Base-by-base conservation (phyloP, 1,140 invertebrate genomes). In the Pararge aegeria region DNA sequence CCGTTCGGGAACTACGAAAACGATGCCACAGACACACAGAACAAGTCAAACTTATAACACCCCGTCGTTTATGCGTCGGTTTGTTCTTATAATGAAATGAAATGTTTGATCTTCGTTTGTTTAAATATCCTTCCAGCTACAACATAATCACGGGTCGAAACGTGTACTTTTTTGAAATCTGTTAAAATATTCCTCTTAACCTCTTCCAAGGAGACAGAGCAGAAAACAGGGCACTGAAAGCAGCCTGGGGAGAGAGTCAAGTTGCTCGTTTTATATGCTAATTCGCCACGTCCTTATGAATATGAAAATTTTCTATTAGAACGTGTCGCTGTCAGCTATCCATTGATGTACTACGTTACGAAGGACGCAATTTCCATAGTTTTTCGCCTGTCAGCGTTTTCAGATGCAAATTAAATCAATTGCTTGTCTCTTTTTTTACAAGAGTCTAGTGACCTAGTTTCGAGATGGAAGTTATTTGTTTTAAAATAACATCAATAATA, bases 271-370 rank as follows among this genome's bases (percentile, higher is more conserved):
- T 87, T 89, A 82, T 84, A 89, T 89, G 86, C 80, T 86, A 87
- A 89, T 89, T 73, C 69, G 61, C 77, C 65, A 80, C 83, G 80
- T 86, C 76, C 86, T 89, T 89, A 89, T 89, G 87, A 89, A 89
- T 89, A 89, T 89, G 87, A 89, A 87, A 87, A 89, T 87, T 89
- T 89, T 89, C 87, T 89, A 89, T 89, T 85, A 89, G 83, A 86
- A 83, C 80, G 75, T 83, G 87, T 84, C 83, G 80, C 77, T 78
- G 83, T 85, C 84, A 87, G 81, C 83, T 71, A 69, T 77, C 78
- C 71, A 68, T 75, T 79, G 75, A 83, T 73, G 75, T 80, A 72
- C 72, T 68, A 56, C 63, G 58, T 72, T 68, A 58, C 63, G 58
- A 73, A 69, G 34, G 57, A 64, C 67, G 69, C 74, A 72, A 24